Base-by-base conservation (phyloP, 2,797 vertebrate species). In the Scomberomorus guttatus region DNA sequence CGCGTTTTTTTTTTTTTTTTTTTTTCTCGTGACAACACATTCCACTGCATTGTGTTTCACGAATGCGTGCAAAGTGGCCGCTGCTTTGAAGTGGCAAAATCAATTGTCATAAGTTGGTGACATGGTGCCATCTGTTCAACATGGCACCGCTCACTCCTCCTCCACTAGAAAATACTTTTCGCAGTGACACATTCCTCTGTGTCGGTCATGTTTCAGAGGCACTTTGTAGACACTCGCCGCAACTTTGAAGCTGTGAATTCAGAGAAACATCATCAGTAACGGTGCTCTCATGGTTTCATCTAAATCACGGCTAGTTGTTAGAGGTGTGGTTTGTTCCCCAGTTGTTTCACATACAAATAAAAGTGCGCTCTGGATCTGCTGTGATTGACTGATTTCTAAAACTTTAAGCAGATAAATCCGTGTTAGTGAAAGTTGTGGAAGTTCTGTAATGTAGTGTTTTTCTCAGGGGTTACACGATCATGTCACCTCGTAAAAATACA, bases 11-110 rank as follows among this genome's bases (percentile, higher is more conserved):
- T 34, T 44, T 42, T 52, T 44, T 55, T 65, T 72, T 10, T 44
- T 32, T 34, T 44, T 42, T 52, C 50, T 58, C 11, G 5, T 25
- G n/a, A 62, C 12, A 3, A 64, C 51, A 70, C 39, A 29, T 61
- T 78, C 67, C 54, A 12, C 46, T 29, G 25, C 32, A 27, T 73
- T 72, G 18, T 42, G 7, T 86, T 80, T 80, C 81, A 32, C 17
- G 75, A 63, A 7, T 32, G 52, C n/a, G 55, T 69, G 59, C 13
- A 14, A 48, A 65, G 17, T 5, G 15, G 15, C 14, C 22, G 17
- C 46, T 22, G 65, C 83, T 89, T 84, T 86, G 70, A 83, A 77
- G 75, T 15, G 25, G 25, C 24, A 0, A 24, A 74, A 50, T 65
- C 55, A 15, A 5, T 51, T 15, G 46, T 63, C 13, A 42, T 34